Percentiles rank a stretch among this genome's conserved stretches.
These are phyloP conservation scores for Pollenia griseotomentosa DNA, from an alignment of 2,888 invertebrate species.

Conservation along the genomic window DNA sequence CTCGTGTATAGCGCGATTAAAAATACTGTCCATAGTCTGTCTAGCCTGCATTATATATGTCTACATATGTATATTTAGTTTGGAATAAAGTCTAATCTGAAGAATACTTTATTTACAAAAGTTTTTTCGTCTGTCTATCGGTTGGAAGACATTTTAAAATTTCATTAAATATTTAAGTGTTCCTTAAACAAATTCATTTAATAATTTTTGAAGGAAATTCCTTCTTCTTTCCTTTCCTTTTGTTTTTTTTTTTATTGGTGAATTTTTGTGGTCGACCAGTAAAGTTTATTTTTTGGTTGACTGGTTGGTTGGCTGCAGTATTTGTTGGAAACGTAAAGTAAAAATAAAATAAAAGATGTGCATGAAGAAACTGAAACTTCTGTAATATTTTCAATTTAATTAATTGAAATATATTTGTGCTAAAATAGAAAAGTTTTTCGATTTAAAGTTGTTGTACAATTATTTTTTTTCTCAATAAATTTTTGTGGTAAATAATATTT, in stretches of 20 bases:
- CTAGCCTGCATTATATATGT: too few species aligned
- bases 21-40: too few species aligned
- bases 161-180: not conserved
- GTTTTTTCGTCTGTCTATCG: not conserved
- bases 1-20: too few species aligned
- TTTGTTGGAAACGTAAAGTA: not conserved
- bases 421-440: slow-evolving; percentile 24
- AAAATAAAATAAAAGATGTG: not conserved
- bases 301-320: not conserved
- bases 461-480: slow-evolving; percentile 5
- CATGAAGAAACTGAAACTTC: not conserved
- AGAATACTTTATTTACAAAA: not conserved
- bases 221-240: not conserved
- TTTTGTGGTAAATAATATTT: slow-evolving; percentile 2
- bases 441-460: slow-evolving; percentile 17
- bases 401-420: slow-evolving; percentile 35
- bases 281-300: slow-evolving; percentile 36
- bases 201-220: not conserved
- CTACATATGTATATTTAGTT: too few species aligned
- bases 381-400: slow-evolving; percentile 44
- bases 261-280: slow-evolving; percentile 7
- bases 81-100: too few species aligned
- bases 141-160: not conserved
- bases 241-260: not conserved
- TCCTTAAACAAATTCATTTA: not conserved